phyloP scores from a whole-genome alignment of 1,140 invertebrate genomes.

The Mya arenaria region DNA sequence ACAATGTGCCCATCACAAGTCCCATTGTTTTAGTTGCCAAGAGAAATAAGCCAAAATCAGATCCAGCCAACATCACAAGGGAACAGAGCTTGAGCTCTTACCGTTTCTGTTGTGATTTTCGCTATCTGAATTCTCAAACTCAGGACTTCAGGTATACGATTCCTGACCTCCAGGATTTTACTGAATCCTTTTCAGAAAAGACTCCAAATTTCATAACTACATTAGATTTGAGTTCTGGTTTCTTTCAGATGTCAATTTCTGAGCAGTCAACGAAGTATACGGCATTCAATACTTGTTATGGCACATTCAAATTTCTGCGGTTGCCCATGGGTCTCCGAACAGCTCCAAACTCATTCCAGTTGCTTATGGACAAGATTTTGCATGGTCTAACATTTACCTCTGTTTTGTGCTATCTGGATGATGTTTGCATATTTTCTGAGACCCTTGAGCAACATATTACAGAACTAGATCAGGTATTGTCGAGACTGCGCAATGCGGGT shows the following conservation, averaged over 20 bases:
- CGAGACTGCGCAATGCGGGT: conserved; percentile 20
- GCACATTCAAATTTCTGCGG: conserved; percentile 48
- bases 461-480: conserved; percentile 53
- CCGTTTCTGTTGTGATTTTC: conserved; percentile 40
- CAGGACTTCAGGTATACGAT: conserved; percentile 43
- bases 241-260: conserved; percentile 49
- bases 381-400: conserved; percentile 42
- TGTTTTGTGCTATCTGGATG: conserved; percentile 58
- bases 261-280: conserved; percentile 34
- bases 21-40: conserved; percentile 49
- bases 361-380: conserved; percentile 58
- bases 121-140: conserved; percentile 42
- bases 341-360: conserved; percentile 45
- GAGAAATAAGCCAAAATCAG: conserved; percentile 43
- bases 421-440: conserved; percentile 41
- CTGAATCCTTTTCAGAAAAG: conserved; percentile 49
- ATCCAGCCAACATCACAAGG: conserved; percentile 15
- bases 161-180: conserved; percentile 52
- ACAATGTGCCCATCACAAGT: conserved; percentile 43
- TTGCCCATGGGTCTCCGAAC: conserved; percentile 47
- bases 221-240: conserved; percentile 47
- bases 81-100: conserved; percentile 25
- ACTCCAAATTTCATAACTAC: conserved; percentile 9
- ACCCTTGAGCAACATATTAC: conserved; percentile 48
- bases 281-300: conserved; percentile 56